Evolutionary conservation across 2,797 vertebrate genomes (phyloP).

Genomic region (Rhynchotus rufescens): DNA sequence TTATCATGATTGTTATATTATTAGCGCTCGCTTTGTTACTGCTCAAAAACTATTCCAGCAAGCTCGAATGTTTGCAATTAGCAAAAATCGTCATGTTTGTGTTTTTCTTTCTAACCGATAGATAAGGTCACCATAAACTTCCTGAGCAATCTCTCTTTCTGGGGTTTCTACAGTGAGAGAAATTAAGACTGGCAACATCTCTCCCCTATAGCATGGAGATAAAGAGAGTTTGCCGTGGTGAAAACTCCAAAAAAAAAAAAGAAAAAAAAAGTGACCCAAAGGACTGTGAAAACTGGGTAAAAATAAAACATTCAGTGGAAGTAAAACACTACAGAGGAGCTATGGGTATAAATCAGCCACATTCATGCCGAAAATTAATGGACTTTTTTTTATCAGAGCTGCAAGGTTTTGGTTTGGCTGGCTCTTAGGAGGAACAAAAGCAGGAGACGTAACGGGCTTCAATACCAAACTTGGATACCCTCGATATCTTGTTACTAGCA

Average conservation of each 20-base stretch:
- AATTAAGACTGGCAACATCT: neutral
- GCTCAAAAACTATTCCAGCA: slow-evolving; percentile 29
- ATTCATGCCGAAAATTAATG: neutral
- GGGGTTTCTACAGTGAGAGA: neutral
- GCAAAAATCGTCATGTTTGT: neutral
- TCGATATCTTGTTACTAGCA: neutral
- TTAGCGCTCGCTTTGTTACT: slow-evolving; percentile 34
- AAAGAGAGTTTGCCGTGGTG: neutral
- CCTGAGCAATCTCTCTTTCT: neutral
- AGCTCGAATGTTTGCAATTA: slow-evolving; percentile 11
- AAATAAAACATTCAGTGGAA: neutral
- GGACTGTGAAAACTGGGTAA: neutral
- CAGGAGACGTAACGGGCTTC: neutral
- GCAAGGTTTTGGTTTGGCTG: neutral
- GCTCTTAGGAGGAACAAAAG: neutral
- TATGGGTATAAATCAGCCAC: neutral
- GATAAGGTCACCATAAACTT: neutral
- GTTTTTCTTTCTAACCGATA: neutral
- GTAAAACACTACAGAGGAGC: neutral
- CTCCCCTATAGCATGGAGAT: neutral
- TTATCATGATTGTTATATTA: slow-evolving; percentile 46
- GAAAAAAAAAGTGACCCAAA: neutral
- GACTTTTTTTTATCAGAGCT: neutral
- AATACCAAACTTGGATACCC: neutral
- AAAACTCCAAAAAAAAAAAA: neutral